phyloP scores from a whole-genome alignment of 1,140 invertebrate genomes.

The Habropoda laboriosa region DNA sequence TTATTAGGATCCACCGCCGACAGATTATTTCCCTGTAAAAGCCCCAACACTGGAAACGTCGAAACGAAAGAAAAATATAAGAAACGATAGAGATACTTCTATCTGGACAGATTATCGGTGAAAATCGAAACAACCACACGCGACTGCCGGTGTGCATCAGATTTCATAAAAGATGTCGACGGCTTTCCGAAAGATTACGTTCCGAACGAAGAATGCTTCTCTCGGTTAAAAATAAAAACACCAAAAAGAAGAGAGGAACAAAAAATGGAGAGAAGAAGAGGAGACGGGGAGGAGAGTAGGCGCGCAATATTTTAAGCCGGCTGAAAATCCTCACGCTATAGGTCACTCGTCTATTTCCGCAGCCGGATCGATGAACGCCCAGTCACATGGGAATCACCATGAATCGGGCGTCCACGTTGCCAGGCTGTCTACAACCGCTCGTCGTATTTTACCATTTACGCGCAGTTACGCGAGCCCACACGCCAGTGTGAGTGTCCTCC shows the following conservation, averaged over 20 bases:
- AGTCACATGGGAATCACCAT: conserved; percentile 49
- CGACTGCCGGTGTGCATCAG: too few relatives aligned
- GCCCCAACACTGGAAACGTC: too few relatives aligned
- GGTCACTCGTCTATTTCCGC: conserved; percentile 35
- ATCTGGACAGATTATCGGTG: too few relatives aligned
- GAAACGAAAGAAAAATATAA: too few relatives aligned
- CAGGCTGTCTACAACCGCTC: conserved; percentile 32
- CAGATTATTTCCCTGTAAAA: too few relatives aligned
- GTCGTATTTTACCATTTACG: conserved; percentile 35
- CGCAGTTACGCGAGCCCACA: neutral
- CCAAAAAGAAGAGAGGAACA: neutral
- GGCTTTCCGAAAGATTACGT: neutral
- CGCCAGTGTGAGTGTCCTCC: neutral
- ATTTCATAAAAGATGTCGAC: neutral
- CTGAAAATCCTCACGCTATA: conserved; percentile 34
- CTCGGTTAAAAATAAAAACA: neutral
- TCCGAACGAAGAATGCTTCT: neutral
- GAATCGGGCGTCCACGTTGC: conserved; percentile 41
- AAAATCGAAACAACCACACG: too few relatives aligned
- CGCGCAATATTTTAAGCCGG: neutral
- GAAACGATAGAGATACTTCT: too few relatives aligned
- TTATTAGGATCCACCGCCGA: too few relatives aligned
- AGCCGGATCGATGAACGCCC: conserved; percentile 39
- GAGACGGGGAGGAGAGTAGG: neutral
- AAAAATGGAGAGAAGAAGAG: too few relatives aligned